Evolutionary conservation across 2,113 vertebrate genomes (phyloP), one percentile per base, ranked within the genome.

Genomic region (Pseudorhombus dupliciocellatus): DNA sequence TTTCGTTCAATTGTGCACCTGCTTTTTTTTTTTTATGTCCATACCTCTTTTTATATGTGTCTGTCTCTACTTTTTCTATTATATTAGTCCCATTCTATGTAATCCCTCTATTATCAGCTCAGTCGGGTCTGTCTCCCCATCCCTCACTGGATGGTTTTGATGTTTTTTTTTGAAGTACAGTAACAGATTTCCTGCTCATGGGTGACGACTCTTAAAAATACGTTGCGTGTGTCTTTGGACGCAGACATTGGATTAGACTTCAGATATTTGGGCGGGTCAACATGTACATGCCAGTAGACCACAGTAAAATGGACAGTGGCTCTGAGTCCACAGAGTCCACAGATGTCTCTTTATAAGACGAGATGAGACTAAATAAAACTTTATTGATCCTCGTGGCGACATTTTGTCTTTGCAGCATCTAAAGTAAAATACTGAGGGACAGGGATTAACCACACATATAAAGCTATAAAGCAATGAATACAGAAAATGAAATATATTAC

Each of bases 181-280:
- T 57, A 62, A 70, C 70, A 73, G 48, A 90, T 81, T 69, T 59
- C 42, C 66, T 44, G 50, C 58, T 50, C 72, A 66, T 71, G 50
- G 37, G 24, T 65, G 66, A 55, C 34, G 26, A 75, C 70, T 70
- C 44, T 34, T 22, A 53, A 24, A 63, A 31, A 73, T 69, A 46
- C 20, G 25, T 9, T 6, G 28, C 12, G 55, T 34, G 7, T 31
- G 54, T 34, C 51, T 21, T 1, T 46, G 3, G 48, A 14, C 21
- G 61, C 22, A 4, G 66, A 68, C 15, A 16, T n/a, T n/a, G n/a
- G n/a, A n/a, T n/a, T n/a, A n/a, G n/a, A n/a, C n/a, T n/a, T n/a
- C n/a, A 56, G 25, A 25, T 20, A 5, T 28, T 18, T 55, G 22
- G 28, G 5, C 26, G 31, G 30, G 42, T 53, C 4, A 15, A 37